Base-by-base conservation (phyloP, 2,113 vertebrate species). In the Lophochroa leadbeateri region DNA sequence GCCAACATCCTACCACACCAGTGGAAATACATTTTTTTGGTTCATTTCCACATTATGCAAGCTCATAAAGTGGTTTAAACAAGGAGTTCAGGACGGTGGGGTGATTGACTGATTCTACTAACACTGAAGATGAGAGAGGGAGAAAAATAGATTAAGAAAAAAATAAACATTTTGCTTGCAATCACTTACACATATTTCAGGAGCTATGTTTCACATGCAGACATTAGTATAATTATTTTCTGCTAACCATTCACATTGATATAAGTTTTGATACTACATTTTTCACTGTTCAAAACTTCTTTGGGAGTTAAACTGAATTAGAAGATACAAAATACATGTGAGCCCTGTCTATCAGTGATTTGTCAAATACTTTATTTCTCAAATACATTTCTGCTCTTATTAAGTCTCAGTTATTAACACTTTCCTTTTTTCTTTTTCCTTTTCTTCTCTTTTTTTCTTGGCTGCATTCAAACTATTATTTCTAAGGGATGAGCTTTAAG, bases 21-120 rank as follows among this genome's bases (percentile, higher is more conserved):
- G 75, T 68, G 60, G 85, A 96, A 96, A 90, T 90, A 95, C 3
- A 16, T n/a, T 84, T 88, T 44, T 88, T 76, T 92, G 72, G 68
- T 65, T 81, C 35, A 46, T 78, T 93, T 88, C 90, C 79, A 86
- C 27, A n/a, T 87, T 76, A 83, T 1, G 3, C 50, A 83, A 80
- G 23, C 41, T 67, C 50, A 76, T 41, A 37, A 90, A 65, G 43
- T 52, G 16, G 55, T 71, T 79, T 92, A 76, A 94, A 70, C 28
- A 49, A 81, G 64, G 57, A 84, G 12, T 43, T 82, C 49, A 64
- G 37, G 57, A 91, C 17, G 65, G 41, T 6, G 6, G 7, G 10
- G 20, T 27, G 28, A 84, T 15, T 55, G 47, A 58, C 58, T 88
- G 47, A 63, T 67, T 88, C 44, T 67, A 31, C 33, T 68, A 84